Evolutionary conservation across 1,140 invertebrate genomes (phyloP).

Genomic region (Harpegnathos saltator): DNA sequence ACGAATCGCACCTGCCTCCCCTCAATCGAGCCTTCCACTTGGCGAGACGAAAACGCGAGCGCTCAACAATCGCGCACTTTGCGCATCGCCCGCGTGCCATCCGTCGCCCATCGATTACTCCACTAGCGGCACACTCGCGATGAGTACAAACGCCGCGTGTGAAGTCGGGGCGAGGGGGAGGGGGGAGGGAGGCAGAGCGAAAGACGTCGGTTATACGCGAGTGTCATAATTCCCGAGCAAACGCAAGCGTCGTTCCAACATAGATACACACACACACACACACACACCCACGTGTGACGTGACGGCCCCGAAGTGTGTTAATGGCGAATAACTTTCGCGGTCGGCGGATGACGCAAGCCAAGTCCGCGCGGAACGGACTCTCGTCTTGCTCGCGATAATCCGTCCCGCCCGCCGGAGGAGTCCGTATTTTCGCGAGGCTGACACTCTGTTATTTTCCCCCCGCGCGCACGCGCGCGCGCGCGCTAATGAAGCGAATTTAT

Average conservation of each 20-base stretch:
- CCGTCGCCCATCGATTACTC: no score
- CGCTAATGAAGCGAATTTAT: conserved; percentile 31
- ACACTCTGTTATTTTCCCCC: no score
- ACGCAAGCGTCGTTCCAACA: conserved; percentile 12
- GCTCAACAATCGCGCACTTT: no score
- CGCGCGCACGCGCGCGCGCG: neutral
- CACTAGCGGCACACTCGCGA: neutral
- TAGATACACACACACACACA: no score
- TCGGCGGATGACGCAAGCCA: neutral
- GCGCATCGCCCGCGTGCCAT: no score
- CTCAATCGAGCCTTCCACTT: neutral
- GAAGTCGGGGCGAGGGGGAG: no score
- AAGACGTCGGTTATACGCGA: neutral
- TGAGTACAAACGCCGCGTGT: neutral
- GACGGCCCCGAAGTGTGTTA: neutral
- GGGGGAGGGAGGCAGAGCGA: no score
- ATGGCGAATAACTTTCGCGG: neutral
- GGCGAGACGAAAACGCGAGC: neutral
- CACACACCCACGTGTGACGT: neutral
- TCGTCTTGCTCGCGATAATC: neutral
- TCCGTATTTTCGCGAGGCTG: conserved; percentile 7
- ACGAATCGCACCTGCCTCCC: neutral
- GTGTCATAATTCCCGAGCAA: neutral
- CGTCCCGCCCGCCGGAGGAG: neutral
- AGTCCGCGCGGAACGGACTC: neutral